Base-by-base conservation (phyloP, 2,113 vertebrate genomes). In the Vombatus ursinus region DNA sequence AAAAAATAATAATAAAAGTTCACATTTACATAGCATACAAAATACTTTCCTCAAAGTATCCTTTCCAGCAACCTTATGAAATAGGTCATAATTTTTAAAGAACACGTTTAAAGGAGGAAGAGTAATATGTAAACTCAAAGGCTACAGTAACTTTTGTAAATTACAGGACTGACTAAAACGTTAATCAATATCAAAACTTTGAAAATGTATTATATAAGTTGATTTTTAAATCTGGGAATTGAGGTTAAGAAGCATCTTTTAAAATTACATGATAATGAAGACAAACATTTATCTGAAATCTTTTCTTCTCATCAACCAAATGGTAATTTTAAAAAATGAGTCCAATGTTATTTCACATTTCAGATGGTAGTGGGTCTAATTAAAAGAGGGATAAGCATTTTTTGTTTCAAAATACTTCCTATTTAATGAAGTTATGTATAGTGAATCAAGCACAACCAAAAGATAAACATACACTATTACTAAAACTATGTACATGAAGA, bases 111-210 rank as follows among this genome's bases (percentile, higher is more conserved):
- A 68, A n/a, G 61, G 37, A 77, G 14, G 37, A 77, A 77, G 1
- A 37, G 61, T 37, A 77, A 77, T n/a, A 77, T 77, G 16, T n/a
- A 61, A 68, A 37, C 92, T 94, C 93, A 92, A 95, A n/a, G 16
- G 48, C n/a, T n/a, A n/a, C 3, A 92, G 53, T 54, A 92, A 25
- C 26, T 89, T 84, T 92, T 53, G 50, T 94, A 90, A 96, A 92
- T 52, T 77, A 77, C 19, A 77, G 61, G 4, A 22, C 61, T n/a
- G 37, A 77, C 3, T 77, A 2, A 91, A 96, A 50, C 25, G 84
- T 84, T 96, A 94, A 96, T 26, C 90, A 25, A 44, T 3, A 53
- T 84, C 47, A 94, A 84, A 89, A 31, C 94, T 92, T 91, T 51
- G 77, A 95, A 93, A 93, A 53, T 84, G 52, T 91, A 61, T 61